Evolutionary conservation across 2,113 vertebrate genomes (phyloP).

Genomic region (Gymnogyps californianus): DNA sequence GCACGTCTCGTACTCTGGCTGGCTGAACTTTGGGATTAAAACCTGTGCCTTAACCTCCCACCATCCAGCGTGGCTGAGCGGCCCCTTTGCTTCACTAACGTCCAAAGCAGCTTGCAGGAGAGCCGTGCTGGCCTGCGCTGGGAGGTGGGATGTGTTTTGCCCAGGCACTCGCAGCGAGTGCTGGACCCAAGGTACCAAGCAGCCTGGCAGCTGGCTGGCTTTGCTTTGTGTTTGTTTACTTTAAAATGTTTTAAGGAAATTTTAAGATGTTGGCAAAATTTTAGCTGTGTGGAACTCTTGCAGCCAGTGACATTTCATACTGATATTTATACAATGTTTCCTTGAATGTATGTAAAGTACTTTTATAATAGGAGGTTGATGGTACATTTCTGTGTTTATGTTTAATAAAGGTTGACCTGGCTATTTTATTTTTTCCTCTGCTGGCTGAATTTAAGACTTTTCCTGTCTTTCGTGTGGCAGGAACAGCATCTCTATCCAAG

Average conservation of each 20-base stretch:
- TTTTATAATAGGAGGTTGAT: constrained; percentile 39
- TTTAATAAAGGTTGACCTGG: constrained; percentile 42
- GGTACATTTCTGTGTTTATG: constrained; percentile 39
- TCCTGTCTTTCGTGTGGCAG: neutral
- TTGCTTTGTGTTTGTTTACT: constrained; percentile 3
- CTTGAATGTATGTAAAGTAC: constrained; percentile 52
- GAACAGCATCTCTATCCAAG: neutral
- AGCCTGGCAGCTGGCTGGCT: neutral
- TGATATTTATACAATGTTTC: constrained; percentile 39
- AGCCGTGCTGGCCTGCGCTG: accelerated
- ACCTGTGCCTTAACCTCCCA: constrained; percentile 56
- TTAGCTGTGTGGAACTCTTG: neutral
- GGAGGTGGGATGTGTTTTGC: neutral
- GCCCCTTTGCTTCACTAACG: accelerated
- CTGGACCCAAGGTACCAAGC: neutral
- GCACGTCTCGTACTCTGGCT: accelerated
- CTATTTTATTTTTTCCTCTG: constrained; percentile 29
- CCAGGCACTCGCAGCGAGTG: neutral
- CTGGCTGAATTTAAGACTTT: constrained; percentile 14
- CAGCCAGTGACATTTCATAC: constrained; percentile 41
- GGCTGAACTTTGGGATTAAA: constrained; percentile 2
- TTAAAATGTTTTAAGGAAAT: neutral
- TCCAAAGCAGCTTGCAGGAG: neutral
- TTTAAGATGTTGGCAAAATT: neutral
- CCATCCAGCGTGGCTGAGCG: accelerated